Conservation (phyloP, 2,888 invertebrate genomes). For the Caradrina kadenii region DNA sequence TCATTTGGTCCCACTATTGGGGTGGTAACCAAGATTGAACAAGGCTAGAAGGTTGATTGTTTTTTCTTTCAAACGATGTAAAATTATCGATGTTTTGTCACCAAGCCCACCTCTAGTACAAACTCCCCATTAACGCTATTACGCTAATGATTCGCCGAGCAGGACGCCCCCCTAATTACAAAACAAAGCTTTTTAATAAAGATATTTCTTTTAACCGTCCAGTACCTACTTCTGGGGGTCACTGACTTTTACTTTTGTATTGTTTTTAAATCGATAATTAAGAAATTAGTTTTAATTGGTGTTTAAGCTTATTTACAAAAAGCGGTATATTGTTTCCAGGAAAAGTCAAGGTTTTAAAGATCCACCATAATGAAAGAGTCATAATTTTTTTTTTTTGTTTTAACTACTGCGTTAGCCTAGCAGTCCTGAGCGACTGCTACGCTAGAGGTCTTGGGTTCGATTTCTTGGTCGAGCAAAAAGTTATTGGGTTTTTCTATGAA, state of each 20-base stretch:
- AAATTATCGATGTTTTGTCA: constrained; percentile 41
- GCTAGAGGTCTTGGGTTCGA: too few relatives aligned
- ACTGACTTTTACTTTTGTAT: constrained; percentile 37
- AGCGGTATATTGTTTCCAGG: background rate
- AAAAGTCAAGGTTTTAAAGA: background rate
- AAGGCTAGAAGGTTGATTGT: background rate
- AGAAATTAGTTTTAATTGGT: constrained; percentile 7
- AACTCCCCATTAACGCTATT: constrained; percentile 83
- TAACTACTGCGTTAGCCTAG: too few relatives aligned
- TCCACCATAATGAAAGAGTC: too few relatives aligned
- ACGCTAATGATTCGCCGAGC: constrained; percentile 83
- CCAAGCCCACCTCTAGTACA: constrained; percentile 65
- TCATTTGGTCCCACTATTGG: background rate
- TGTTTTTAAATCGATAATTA: constrained; percentile 21
- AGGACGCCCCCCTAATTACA: constrained; percentile 82
- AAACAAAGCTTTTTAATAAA: constrained; percentile 87
- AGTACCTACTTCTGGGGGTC: constrained; percentile 19
- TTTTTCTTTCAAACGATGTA: background rate
- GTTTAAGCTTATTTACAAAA: background rate
- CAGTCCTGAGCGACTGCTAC: too few relatives aligned
- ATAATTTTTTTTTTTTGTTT: too few relatives aligned
- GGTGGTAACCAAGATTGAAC: too few relatives aligned
- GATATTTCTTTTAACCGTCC: constrained; percentile 77
- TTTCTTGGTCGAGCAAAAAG: too few relatives aligned
- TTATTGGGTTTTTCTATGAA: too few relatives aligned